Evolutionary conservation across 2,797 vertebrate species (phyloP).

Genomic region (Leptodactylus fallax): DNA sequence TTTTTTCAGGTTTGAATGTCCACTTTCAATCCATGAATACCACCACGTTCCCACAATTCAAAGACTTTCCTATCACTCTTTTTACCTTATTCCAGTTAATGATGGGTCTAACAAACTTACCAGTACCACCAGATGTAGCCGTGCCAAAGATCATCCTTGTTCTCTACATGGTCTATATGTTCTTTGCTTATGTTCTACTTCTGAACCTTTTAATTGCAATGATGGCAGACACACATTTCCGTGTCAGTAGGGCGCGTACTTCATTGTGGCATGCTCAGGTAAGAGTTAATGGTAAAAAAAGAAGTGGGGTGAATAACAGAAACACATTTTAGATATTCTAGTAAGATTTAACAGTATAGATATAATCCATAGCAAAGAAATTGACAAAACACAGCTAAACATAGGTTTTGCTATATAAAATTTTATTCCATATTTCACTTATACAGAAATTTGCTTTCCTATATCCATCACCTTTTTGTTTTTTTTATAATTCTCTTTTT

Average conservation of each 20-base stretch:
- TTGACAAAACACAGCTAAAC: no score
- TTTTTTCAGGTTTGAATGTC: conserved; percentile 24
- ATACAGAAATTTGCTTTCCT: not conserved
- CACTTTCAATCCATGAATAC: conserved; percentile 42
- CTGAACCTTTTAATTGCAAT: conserved; percentile 58
- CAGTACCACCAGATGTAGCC: conserved; percentile 6
- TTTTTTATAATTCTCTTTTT: no score
- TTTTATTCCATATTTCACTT: not conserved
- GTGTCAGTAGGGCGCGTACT: conserved; percentile 43
- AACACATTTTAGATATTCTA: no score
- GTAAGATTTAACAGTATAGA: no score
- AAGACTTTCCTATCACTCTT: conserved; percentile 47
- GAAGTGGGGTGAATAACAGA: no score
- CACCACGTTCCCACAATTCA: conserved; percentile 45
- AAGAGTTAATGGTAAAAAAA: not conserved
- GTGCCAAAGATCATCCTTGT: conserved; percentile 44
- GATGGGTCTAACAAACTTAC: conserved; percentile 47
- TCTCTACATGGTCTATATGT: conserved; percentile 54
- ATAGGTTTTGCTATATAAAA: not conserved
- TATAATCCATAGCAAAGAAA: no score
- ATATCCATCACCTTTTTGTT: not conserved
- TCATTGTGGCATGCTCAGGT: conserved; percentile 41
- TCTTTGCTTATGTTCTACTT: conserved; percentile 50
- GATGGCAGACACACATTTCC: conserved; percentile 34
- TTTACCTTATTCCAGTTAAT: conserved; percentile 45